Evolutionary conservation across 1,140 invertebrate species (phyloP), one percentile per base, ranked within the genome.

Genomic region (Octopus bimaculoides): DNA sequence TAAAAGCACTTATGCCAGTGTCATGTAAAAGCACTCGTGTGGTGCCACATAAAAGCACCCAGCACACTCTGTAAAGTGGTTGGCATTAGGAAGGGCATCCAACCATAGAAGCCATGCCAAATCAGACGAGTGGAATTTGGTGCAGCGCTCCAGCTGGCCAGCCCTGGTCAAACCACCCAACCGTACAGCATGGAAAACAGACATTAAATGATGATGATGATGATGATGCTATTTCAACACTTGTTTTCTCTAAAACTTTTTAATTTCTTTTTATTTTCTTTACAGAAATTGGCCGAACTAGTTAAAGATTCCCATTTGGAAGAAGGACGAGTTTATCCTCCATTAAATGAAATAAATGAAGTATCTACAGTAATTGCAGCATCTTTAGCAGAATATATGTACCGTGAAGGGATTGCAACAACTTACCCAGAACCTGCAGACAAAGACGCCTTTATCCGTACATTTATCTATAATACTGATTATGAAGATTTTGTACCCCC

Each of bases 281-380:
- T 87, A 75, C 77, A 97, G 92, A 93, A 94, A 53, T 90, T 99
- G 14, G 93, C 97, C 9, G 92, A 95, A n/a, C 91, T 95, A 80
- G 97, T 98, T 0, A 94, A 93, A 8, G 92, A 96, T 77, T 92
- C 92, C 8, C 95, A 99, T 90, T 91, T 99, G 66, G 92, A 92
- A 0, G 93, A 93, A 79, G 98, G 98, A n/a, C 94, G 96, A 82
- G 92, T 99, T 52, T 99, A 99, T 89, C 98, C 98, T 17, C 96
- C 97, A 0, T 91, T 99, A 10, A 91, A 92, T n/a, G 93, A 94
- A 20, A 97, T 99, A 85, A 93, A 94, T 81, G 93, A 95, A 75
- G 96, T 97, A 77, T 99, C 97, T 0, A 84, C 97, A 4, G 92
- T 93, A 82, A 98, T 99, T 84, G 98, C 97, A 7, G 92, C 93